Percentiles rank a stretch among this genome's conserved stretches.
These are phyloP conservation scores for Drosophila cracens DNA, from an alignment of 2,888 invertebrate genomes.

Conservation along the genomic window DNA sequence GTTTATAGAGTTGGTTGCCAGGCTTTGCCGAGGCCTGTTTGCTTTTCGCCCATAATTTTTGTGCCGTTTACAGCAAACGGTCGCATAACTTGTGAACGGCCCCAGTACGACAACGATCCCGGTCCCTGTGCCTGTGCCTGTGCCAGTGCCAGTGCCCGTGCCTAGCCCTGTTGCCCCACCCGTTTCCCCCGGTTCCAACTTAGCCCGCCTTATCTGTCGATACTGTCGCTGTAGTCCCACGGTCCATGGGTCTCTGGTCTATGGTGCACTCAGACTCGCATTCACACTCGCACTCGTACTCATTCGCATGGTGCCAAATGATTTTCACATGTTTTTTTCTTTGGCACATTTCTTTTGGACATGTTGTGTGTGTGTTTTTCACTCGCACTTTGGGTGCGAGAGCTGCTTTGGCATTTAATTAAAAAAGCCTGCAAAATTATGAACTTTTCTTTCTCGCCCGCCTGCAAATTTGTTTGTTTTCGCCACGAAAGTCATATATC, in stretches of 20 bases:
- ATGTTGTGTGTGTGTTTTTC: slow-evolving; percentile 47
- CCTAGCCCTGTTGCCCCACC: not conserved
- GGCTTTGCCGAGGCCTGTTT: slow-evolving; percentile 64
- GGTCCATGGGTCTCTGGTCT: slow-evolving; percentile 19
- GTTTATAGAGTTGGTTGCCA: slow-evolving; percentile 69
- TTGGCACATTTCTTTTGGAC: slow-evolving; percentile 59
- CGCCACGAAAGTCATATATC: slow-evolving; percentile 65
- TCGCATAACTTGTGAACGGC: slow-evolving; percentile 66
- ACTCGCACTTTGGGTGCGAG: slow-evolving; percentile 37
- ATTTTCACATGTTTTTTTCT: slow-evolving; percentile 71
- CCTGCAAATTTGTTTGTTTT: slow-evolving; percentile 72
- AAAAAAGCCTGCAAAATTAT: slow-evolving; percentile 74
- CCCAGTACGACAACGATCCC: slow-evolving; percentile 21
- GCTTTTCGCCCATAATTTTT: slow-evolving; percentile 74
- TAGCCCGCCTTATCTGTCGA: slow-evolving; percentile 59
- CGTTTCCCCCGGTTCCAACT: not conserved
- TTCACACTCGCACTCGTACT: slow-evolving; percentile 16
- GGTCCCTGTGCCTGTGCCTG: not conserved
- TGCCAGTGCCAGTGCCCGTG: slow-evolving; percentile 1
- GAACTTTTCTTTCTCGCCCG: slow-evolving; percentile 78
- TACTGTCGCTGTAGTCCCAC: slow-evolving; percentile 57
- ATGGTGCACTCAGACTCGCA: not conserved
- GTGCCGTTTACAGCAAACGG: slow-evolving; percentile 75
- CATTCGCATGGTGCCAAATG: slow-evolving; percentile 67
- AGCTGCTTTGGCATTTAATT: slow-evolving; percentile 65